Evolutionary conservation across 1,140 invertebrate species (phyloP).

Genomic region (Pachypeltis micranthus): DNA sequence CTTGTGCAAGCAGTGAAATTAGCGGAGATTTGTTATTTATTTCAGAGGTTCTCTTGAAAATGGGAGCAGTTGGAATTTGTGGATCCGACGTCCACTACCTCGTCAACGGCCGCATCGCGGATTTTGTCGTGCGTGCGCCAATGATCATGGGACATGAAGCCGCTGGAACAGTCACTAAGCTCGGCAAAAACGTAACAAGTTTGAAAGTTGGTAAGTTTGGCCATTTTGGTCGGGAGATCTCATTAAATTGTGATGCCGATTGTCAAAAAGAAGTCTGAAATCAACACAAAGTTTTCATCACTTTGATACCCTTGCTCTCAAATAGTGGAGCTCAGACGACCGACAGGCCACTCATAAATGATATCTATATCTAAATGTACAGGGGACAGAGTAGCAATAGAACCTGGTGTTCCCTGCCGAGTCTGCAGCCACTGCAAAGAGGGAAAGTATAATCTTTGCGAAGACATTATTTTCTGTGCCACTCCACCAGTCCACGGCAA

Average conservation of each 20-base stretch:
- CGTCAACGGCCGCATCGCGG: slow-evolving; percentile 64
- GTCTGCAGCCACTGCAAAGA: slow-evolving; percentile 72
- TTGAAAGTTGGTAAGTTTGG: slow-evolving; percentile 46
- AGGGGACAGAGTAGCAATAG: slow-evolving; percentile 87
- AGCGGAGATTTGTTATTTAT: background rate
- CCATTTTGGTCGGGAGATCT: too few relatives aligned
- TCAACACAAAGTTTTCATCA: too few relatives aligned
- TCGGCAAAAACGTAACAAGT: slow-evolving; percentile 61
- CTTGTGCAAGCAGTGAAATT: too few relatives aligned
- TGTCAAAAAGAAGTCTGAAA: too few relatives aligned
- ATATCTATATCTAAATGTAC: too few relatives aligned
- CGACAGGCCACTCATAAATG: too few relatives aligned
- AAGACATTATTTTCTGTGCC: slow-evolving; percentile 74
- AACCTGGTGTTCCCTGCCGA: slow-evolving; percentile 82
- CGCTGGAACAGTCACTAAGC: slow-evolving; percentile 55
- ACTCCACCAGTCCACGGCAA: slow-evolving; percentile 83
- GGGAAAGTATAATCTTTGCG: slow-evolving; percentile 83
- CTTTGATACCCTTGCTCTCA: too few relatives aligned
- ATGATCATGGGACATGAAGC: slow-evolving; percentile 88
- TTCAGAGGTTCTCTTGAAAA: slow-evolving; percentile 69
- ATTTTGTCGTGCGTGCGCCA: slow-evolving; percentile 66
- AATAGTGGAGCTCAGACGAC: too few relatives aligned
- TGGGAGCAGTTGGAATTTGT: slow-evolving; percentile 88
- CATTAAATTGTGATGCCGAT: too few relatives aligned
- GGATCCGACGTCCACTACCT: slow-evolving; percentile 79